Evolutionary conservation across 2,113 vertebrate species (phyloP).

Genomic region (Stegastes partitus): DNA sequence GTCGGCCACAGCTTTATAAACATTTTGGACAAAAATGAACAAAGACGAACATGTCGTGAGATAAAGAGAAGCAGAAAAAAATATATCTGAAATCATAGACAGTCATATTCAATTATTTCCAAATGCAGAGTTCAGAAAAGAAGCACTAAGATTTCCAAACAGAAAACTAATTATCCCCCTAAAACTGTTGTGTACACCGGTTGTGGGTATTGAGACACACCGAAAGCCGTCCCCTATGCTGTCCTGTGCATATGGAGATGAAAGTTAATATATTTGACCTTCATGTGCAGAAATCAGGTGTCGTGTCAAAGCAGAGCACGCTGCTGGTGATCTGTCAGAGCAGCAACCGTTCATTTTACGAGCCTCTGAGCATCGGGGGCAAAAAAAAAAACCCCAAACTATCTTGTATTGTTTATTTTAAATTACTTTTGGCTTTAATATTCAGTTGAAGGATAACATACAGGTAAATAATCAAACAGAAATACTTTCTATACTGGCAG

Average conservation of each 20-base stretch:
- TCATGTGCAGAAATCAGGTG: background rate
- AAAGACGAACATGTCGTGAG: no score
- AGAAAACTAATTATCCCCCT: no score
- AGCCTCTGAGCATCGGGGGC: slow-evolving; percentile 5
- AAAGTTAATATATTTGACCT: background rate
- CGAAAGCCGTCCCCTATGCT: background rate
- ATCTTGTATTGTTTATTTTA: background rate
- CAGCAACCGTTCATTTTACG: background rate
- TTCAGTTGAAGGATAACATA: background rate
- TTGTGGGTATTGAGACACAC: no score
- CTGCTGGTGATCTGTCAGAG: background rate
- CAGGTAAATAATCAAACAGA: background rate
- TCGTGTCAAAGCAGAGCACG: background rate
- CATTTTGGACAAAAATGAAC: no score
- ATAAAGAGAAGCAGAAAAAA: no score
- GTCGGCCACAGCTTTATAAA: no score
- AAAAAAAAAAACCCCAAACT: background rate
- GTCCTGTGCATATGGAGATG: background rate
- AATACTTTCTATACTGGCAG: background rate
- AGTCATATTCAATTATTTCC: no score
- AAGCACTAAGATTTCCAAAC: no score
- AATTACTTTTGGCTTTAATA: no score
- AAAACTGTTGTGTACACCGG: no score
- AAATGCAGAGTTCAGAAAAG: no score
- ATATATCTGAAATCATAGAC: no score